These are phyloP conservation scores for Actinostola sp. DNA, from an alignment of 92 coral and sea anemone genomes.

Conservation along the genomic window DNA sequence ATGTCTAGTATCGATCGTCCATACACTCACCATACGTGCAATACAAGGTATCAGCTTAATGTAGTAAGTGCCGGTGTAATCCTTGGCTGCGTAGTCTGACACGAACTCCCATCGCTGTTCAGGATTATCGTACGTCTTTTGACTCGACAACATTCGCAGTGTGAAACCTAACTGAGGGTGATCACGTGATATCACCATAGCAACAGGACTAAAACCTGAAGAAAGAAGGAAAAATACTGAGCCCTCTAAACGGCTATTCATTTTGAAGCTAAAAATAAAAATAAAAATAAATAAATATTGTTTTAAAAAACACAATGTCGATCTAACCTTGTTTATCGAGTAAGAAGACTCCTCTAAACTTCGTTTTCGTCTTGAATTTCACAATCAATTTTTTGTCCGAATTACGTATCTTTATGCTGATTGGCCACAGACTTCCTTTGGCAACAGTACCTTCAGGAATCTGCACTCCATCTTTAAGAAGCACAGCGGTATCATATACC, in stretches of 20 bases:
- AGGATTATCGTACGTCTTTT: slow-evolving; percentile 85
- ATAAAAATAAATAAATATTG: neutral
- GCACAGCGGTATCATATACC: slow-evolving; percentile 94
- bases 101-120: slow-evolving; percentile 94
- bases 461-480: slow-evolving; percentile 92
- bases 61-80: slow-evolving; percentile 94
- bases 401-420: slow-evolving; percentile 73
- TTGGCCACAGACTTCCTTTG: slow-evolving; percentile 87
- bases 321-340: slow-evolving; percentile 72
- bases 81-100: slow-evolving; percentile 90
- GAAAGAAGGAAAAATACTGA: neutral
- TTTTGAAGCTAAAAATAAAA: too few species aligned
- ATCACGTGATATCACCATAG: slow-evolving; percentile 95
- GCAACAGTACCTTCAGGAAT: slow-evolving; percentile 86
- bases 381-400: slow-evolving; percentile 91
- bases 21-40: slow-evolving; percentile 75
- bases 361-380: slow-evolving; percentile 86
- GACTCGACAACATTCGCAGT: slow-evolving; percentile 72
- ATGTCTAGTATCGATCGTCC: too few species aligned
- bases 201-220: slow-evolving; percentile 66
- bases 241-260: too few species aligned
- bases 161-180: slow-evolving; percentile 87
- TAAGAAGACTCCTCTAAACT: slow-evolving; percentile 87
- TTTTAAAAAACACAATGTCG: too few species aligned
- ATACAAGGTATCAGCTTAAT: slow-evolving; percentile 91